Base-by-base conservation (phyloP, 1,140 invertebrate genomes). In the Drosophila repleta region DNA sequence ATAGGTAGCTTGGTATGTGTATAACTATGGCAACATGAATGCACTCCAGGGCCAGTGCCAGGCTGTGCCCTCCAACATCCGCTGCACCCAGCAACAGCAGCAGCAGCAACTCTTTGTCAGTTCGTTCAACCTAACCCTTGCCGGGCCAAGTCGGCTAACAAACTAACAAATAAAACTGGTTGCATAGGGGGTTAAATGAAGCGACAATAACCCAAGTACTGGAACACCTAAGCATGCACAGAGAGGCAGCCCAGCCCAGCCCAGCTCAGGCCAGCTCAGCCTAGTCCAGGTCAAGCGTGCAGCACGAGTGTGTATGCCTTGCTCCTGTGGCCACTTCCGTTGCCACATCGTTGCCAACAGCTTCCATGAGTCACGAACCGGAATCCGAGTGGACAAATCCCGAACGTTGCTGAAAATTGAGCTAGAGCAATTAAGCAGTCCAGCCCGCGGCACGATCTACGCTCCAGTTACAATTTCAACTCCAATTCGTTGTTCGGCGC, bases 341-440 rank as follows among this genome's bases (percentile, higher is more conserved):
- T 68, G 51, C 32, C 43, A 41, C 11, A 39, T 56, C 46, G 24
- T 26, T 26, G 69, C 45, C 39, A 41, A 32, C 43, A 70, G 64
- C 69, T 57, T 49, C 39, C 73, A 66, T 80, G 81, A 84, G 76
- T 84, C 76, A 79, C 80, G 67, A 75, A 56, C 62, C 62, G 57
- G 73, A 81, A 65, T 62, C 41, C 41, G 37, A 39, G n/a, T 21
- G 26, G 41, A 52, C 39, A 60, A 58, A 58, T 26, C 24, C n/a
- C 37, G 7, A 41, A 39, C 51, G 62, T 60, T 67, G 52, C 76
- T 74, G 64, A 64, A 84, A 84, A 77, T 84, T 84, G 81, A 80
- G 77, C 60, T 58, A 57, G 45, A 53, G 68, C 74, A 80, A 84
- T 85, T 85, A 85, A 75, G 10, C 65, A 46, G 63, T 55, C 63